phyloP scores from a whole-genome alignment of 2,113 vertebrate genomes.

The Columba janthina region DNA sequence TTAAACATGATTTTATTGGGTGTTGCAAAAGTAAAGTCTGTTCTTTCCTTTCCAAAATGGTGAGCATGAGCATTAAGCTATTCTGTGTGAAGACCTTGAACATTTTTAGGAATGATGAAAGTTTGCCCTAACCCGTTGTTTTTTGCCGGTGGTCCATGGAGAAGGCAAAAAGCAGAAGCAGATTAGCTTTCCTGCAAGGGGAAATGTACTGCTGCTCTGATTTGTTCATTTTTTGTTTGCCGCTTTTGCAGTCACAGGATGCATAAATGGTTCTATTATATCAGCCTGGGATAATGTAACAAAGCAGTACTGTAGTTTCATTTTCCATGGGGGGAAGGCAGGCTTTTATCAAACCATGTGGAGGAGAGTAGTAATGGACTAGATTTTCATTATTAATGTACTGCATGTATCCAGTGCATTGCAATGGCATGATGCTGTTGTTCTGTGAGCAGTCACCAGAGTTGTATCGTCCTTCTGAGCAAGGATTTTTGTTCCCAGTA shows the following conservation, averaged over 20 bases:
- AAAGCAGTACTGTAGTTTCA: not conserved
- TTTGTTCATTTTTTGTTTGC: not conserved
- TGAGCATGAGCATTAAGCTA: not conserved
- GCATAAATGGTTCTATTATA: not conserved
- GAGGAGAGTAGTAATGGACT: slow-evolving; percentile 28
- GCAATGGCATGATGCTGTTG: not conserved
- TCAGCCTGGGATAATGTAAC: not conserved
- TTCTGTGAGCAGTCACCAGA: not conserved
- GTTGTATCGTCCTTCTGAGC: not conserved
- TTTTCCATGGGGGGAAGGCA: slow-evolving; percentile 9
- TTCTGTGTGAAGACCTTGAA: not conserved
- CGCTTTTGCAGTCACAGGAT: not conserved
- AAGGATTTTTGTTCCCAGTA: slow-evolving; percentile 8
- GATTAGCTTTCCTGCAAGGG: not conserved
- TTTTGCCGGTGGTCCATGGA: not conserved
- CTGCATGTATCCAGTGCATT: not conserved
- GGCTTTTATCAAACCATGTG: not conserved
- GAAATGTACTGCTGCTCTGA: not conserved
- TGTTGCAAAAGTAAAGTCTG: not conserved
- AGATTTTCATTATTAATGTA: slow-evolving; percentile 42
- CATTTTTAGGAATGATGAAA: not conserved
- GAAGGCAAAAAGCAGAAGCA: not conserved
- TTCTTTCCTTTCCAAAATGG: not conserved
- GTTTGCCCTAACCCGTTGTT: not conserved
- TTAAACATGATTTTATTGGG: not conserved